Base-by-base conservation (phyloP, 1,140 invertebrate species). In the Procambarus clarkii region DNA sequence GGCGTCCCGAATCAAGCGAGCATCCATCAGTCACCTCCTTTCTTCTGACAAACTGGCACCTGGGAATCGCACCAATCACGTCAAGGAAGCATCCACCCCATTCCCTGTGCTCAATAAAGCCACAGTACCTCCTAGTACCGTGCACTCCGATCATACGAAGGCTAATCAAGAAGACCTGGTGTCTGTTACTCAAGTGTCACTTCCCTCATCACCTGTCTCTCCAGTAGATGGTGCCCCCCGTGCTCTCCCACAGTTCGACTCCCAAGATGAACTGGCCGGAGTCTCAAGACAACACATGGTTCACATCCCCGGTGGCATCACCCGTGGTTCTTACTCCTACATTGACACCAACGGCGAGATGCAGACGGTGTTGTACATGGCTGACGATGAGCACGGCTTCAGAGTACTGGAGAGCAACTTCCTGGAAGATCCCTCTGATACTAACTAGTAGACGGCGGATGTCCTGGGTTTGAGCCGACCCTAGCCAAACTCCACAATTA, bases 331-430 rank as follows among this genome's bases (percentile, higher is more conserved):
- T 71, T 97, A 97, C 94, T 88, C 71, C 58, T 97, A 97, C 93
- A 95, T 97, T 44, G 97, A 97, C 93, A 95, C 96, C 13, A 95
- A 97, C 93, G 96, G 96, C 2, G 94, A 96, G 48, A 93, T 96
- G 7, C 96, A 97, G 94, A 95, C 94, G 48, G 94, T 96, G 21
- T 94, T 54, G 58, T 92, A 96, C 94, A 94, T 96, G 60, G 95
- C 96, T n/a, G 96, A 96, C 82, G 83, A 85, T 48, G 15, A 44
- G 13, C 21, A n/a, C 45, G 83, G 45, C 69, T 85, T 74, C 69
- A 3, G 64, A 45, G 83, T 48, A 8, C 2, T 85, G 44, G 60
- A 15, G 8, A 54, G 13, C 48, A 58, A 11, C 11, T 34, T 74
- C 5, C n/a, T 7, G n/a, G 69, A 74, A 34, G 69, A 9, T 34